Evolutionary conservation across 2,113 vertebrate species (phyloP), one percentile per base, ranked within the genome.

Genomic region (Carassius auratus): DNA sequence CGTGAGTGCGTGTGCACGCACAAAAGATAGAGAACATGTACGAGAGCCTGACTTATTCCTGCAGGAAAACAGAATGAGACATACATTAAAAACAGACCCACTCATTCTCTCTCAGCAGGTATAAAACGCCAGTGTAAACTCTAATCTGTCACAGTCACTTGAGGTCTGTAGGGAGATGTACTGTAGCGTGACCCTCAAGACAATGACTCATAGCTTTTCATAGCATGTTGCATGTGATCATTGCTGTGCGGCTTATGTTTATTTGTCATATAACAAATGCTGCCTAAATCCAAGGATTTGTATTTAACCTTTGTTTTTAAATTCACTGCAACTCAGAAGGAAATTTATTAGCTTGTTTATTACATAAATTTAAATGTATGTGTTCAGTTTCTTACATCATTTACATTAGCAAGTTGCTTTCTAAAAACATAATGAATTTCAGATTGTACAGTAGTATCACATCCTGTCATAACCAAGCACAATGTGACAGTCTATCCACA

Each of bases 61-160:
- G 55, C 76, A 42, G 55, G 57, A 42, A 78, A 59, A 61, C 14
- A 78, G 55, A 38, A 19, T 38, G 76, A 78, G 55, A 38, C 68
- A 33, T 68, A n/a, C 55, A 5, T 78, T 78, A n/a, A 79, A 77
- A 77, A 61, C 55, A 42, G 33, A 78, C 9, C n/a, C 45, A 45
- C 48, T 59, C 52, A n/a, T 21, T 10, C 42, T 48, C 30, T 71
- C 38, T 45, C 68, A 57, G 59, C 48, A 55, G 57, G 71, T 50
- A 73, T 21, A 73, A 86, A 80, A 69, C 71, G 42, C 30, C 23
- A 69, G 71, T 8, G 62, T 66, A 83, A 66, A 83, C 62, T 48
- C 55, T 76, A 83, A 81, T 84, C 83, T 76, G 86, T 30, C 85
- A 83, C 84, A 71, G 84, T 75, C 87, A 86, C 81, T 91, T 87